Percentiles rank a stretch among this genome's conserved stretches.
Conservation (phyloP, 2,113 vertebrate genomes). For the Aix galericulata region DNA sequence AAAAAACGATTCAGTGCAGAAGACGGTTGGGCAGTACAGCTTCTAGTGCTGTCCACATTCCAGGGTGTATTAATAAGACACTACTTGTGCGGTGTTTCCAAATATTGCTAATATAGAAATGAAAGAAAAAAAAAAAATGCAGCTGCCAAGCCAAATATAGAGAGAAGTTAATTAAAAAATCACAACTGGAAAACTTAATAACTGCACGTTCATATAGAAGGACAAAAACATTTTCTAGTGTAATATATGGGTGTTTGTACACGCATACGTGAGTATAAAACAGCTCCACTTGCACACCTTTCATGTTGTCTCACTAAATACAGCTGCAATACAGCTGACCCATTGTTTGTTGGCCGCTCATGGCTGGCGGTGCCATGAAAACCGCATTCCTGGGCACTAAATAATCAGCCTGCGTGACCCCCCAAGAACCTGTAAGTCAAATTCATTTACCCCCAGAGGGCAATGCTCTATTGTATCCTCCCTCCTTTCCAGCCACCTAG, state of each 20-base stretch:
- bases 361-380: conserved; percentile 71
- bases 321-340: conserved; percentile 59
- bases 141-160: conserved; percentile 17
- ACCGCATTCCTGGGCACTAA: conserved; percentile 84
- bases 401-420: conserved; percentile 75
- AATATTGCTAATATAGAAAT: conserved; percentile 30
- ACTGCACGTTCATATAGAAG: not conserved
- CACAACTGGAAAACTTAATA: conserved; percentile 43
- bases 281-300: conserved; percentile 52
- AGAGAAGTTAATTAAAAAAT: conserved; percentile 61
- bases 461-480: conserved; percentile 69
- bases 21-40: conserved; percentile 20
- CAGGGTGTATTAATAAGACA: conserved; percentile 45
- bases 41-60: conserved; percentile 43
- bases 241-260: not conserved
- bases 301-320: conserved; percentile 62
- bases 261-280: not conserved
- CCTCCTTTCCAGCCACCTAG: conserved; percentile 71
- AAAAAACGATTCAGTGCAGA: conserved; percentile 4
- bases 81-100: conserved; percentile 7
- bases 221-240: not conserved
- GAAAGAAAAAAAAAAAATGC: accelerated
- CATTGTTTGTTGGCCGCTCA: conserved; percentile 63
- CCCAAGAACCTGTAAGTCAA: conserved; percentile 84
- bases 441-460: conserved; percentile 85